phyloP scores from a whole-genome alignment of 1,140 invertebrate genomes.

The Heliconius himera region DNA sequence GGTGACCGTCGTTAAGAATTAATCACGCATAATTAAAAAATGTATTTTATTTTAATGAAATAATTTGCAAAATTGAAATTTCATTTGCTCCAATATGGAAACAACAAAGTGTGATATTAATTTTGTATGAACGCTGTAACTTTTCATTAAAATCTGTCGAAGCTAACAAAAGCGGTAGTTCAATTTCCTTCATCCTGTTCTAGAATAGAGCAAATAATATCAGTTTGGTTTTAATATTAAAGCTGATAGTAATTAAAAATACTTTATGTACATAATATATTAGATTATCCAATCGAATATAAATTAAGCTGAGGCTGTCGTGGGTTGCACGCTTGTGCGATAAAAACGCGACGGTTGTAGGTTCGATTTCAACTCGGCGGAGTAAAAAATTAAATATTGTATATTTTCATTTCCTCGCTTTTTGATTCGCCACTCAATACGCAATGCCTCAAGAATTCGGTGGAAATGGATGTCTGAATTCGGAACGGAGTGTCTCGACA shows the following conservation, averaged over 20 bases:
- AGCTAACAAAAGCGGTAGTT: conserved; percentile 5
- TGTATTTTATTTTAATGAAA: background rate
- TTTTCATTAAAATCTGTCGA: conserved; percentile 13
- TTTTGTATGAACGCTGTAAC: conserved; percentile 8
- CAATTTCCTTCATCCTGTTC: conserved; percentile 11
- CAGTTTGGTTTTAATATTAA: background rate
- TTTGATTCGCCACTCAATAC: too few species aligned
- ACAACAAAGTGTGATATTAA: background rate
- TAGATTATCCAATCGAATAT: too few species aligned
- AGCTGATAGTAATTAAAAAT: background rate
- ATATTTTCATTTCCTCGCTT: too few species aligned
- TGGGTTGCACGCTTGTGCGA: too few species aligned
- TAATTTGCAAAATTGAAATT: conserved; percentile 9
- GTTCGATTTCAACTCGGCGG: too few species aligned
- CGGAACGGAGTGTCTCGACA: too few species aligned
- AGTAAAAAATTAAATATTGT: too few species aligned
- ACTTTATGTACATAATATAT: too few species aligned
- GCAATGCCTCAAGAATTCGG: too few species aligned
- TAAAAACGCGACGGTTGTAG: too few species aligned
- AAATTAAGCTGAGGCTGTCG: too few species aligned
- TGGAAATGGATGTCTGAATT: too few species aligned
- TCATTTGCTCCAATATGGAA: background rate
- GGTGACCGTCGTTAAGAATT: background rate
- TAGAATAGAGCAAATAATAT: conserved; percentile 3
- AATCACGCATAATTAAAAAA: background rate